Base-by-base conservation (phyloP, 2,888 invertebrate genomes). In the Erpobdella octoculata region DNA sequence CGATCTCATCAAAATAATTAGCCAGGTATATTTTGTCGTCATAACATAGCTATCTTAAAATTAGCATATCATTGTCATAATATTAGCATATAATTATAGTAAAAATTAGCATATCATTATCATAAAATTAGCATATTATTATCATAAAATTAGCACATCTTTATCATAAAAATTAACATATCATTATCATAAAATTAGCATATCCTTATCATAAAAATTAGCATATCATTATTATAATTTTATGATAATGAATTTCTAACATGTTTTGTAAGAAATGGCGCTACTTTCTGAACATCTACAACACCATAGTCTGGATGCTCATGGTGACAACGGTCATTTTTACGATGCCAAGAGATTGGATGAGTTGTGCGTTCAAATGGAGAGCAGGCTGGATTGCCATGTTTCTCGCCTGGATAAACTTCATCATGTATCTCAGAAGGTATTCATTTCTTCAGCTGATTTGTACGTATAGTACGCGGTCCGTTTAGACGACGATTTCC, bases 351-450 rank as follows among this genome's bases (percentile, higher is more conserved):
- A 8, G 69, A 78, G 6, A 67, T 73, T 8, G 77, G 74, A 28
- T 62, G 68, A 12, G 75, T 74, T 41, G 78, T 78, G 1, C 33
- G 31, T 18, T 58, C 48, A 65, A 28, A 67, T 80, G 80, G 80
- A 73, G 79, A 46, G 78, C 77, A 0, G 79, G 78, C 6, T 79
- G 79, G 78, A 75, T 79, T 31, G 77, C 79, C 0, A 58, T 76
- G 48, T 77, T 78, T 68, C 70, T 77, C 4, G 75, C 75, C 28
- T 78, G 77, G 76, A 77, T 78, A 70, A 78, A 78, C 70, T 76
- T 78, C 73, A 78, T 77, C 70, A 77, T 78, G 77, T 78, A 78
- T 61, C 74, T 78, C 12, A 48, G 77, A 21, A 76, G 77, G 77
- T 75, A 58, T n/a, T n/a, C n/a, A n/a, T n/a, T n/a, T n/a, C n/a